Base-by-base conservation (phyloP, 2,888 invertebrate species). In the Phalera bucephala region DNA sequence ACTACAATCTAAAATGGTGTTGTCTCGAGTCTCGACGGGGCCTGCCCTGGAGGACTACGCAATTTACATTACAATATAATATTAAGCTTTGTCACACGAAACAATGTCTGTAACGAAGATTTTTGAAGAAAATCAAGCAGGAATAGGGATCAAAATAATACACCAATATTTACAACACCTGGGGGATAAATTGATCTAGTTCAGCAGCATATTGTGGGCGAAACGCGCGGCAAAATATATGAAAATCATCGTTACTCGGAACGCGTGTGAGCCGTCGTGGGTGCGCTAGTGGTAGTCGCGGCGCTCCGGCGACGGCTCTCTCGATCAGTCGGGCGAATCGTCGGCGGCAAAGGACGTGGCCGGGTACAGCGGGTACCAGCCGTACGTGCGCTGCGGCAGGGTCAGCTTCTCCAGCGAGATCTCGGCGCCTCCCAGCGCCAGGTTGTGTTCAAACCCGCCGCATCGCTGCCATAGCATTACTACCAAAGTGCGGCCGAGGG, bases 401-500 rank as follows among this genome's bases (percentile, higher is more conserved):
- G 94, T 93, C 39, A 97, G 89, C 64, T 94, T 93, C 79, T 97
- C 96, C 49, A 98, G 91, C 51, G 94, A 93, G 50, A 98, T 94
- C 81, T 97, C 96, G 0, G 94, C 95, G 28, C 97, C 97, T 7
- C 97, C 97, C 25, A 97, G 87, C 26, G 90, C 90, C 26, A 89
- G 74, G 72, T 97, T 97, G 78, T 96, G 96, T 70, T 96, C 96
- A 79, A 96, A 96, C 2, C 95, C 95, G 41, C 95, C 94, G 72
- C 96, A 95, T 42, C 95, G 93, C 71, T 97, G 96, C 97, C 97
- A 98, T 31, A 98, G 92, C 95, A 97, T 97, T 34, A 97, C 96
- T 53, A 97, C 93, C 51, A 97, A 91, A 45, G 95, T 95, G 36
- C 97, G 93, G 0, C 95, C 95, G 14, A 95, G 91, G 0, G 94